Evolutionary conservation across 2,797 vertebrate species (phyloP), one percentile per base, ranked within the genome.

Genomic region (Enteromius paludinosus): DNA sequence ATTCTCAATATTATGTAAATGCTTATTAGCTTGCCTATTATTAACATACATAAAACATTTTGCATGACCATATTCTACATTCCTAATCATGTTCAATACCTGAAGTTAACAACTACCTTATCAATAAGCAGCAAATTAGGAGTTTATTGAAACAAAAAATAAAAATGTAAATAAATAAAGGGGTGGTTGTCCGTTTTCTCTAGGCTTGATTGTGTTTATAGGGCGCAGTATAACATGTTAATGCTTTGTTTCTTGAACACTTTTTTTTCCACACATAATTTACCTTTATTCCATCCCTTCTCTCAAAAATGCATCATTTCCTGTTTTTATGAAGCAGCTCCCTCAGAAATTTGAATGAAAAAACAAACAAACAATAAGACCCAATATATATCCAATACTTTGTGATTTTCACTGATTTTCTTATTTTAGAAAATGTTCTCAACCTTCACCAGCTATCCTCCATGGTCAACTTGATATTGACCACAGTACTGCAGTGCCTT

Each of bases 361-460:
- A 38, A 35, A 35, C 7, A 33, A 33, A 33, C 5, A 38, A 38
- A 30, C 17, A 62, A 62, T 0, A 76, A 54, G 23, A 11, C 17
- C 18, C 5, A 56, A n/a, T 25, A 14, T n/a, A 8, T 10, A 33
- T 35, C 11, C 5, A 56, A 79, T 10, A 54, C 10, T 20, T 11
- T 30, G 23, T 47, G 49, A 9, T 33, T 15, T 18, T 56, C 41
- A 92, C 87, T 83, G 89, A 93, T 90, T 91, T 93, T 83, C n/a
- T 79, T 84, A 91, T 89, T 91, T 90, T 78, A 71, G 86, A 87
- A 87, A 91, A 93, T 91, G 87, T 86, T 84, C 49, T 84, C 81
- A 86, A 81, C 8, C n/a, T 82, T 38, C 79, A 86, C 64, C 83
- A 69, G 35, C 52, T 54, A 75, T 83, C 82, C 80, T 87, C 85